A percentile compares a stretch with the other conserved stretches of the same genome.
phyloP scores from a whole-genome alignment of 2,888 invertebrate genomes.

The Rhogogaster chlorosoma region DNA sequence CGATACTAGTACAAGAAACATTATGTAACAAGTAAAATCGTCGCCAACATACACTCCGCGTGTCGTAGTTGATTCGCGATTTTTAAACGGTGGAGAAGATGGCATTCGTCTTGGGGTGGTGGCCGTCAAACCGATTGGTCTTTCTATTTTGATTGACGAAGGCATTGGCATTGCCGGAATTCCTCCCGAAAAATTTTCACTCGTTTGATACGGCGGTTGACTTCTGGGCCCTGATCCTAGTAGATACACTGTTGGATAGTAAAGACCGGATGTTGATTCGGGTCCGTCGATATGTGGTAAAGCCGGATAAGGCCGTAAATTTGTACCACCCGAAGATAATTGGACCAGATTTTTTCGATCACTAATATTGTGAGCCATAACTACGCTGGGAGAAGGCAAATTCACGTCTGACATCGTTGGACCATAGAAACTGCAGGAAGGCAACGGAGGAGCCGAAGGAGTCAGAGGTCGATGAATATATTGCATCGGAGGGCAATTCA shows the following conservation, averaged over 20 bases:
- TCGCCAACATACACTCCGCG: no score
- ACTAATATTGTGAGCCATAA: not conserved
- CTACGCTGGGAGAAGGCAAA: constrained; percentile 7
- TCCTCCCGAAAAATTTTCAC: no score
- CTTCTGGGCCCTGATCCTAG: no score
- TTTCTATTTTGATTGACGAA: not conserved
- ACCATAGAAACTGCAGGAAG: not conserved
- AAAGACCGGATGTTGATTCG: not conserved
- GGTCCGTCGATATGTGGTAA: not conserved
- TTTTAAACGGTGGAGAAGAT: no score
- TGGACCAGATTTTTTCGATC: not conserved
- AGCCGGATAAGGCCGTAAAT: not conserved
- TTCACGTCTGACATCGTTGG: not conserved
- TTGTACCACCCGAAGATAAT: not conserved
- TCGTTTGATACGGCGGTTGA: not conserved
- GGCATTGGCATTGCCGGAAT: constrained; percentile 12
- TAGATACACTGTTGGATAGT: no score
- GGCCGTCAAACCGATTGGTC: not conserved
- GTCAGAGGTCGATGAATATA: no score
- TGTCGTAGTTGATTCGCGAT: no score
- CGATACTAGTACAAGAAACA: no score
- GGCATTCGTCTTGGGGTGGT: not conserved
- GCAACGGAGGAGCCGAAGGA: constrained; percentile 18
- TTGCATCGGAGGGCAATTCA: not conserved
- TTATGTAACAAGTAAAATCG: no score